phyloP scores from a whole-genome alignment of 2,797 vertebrate genomes.

The Falco peregrinus region DNA sequence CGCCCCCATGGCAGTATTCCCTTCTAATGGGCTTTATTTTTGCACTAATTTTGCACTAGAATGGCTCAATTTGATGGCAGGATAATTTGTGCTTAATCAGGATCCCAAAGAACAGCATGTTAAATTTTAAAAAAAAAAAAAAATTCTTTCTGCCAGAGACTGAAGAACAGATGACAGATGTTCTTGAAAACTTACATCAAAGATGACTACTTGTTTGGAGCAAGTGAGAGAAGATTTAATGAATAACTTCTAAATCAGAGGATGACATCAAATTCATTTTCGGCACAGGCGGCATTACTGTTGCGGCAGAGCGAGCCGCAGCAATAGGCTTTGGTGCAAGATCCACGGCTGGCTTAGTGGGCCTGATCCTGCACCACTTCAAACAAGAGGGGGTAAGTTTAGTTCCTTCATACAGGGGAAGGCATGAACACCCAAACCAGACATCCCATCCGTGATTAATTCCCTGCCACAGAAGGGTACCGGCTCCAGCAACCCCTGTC shows the following conservation, averaged over 20 bases:
- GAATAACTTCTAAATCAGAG: neutral
- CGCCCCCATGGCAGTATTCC: neutral
- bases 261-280: neutral
- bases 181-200: neutral
- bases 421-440: neutral
- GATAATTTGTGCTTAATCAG: neutral
- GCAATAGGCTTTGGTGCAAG: neutral
- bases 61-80: neutral
- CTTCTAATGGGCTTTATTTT: neutral
- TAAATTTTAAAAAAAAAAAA: neutral
- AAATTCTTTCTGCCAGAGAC: neutral
- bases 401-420: neutral
- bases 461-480: accelerated
- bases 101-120: neutral
- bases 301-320: neutral
- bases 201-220: neutral
- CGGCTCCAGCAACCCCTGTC: neutral
- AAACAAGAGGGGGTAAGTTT: no score
- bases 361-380: neutral
- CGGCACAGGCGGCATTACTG: neutral
- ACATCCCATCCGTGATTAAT: accelerated
- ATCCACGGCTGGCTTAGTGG: neutral
- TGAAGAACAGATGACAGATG: neutral
- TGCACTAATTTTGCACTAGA: neutral
- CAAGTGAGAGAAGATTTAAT: neutral